Conservation (phyloP, 2,113 vertebrate genomes). For the Boulengeromyrus knoepffleri region DNA sequence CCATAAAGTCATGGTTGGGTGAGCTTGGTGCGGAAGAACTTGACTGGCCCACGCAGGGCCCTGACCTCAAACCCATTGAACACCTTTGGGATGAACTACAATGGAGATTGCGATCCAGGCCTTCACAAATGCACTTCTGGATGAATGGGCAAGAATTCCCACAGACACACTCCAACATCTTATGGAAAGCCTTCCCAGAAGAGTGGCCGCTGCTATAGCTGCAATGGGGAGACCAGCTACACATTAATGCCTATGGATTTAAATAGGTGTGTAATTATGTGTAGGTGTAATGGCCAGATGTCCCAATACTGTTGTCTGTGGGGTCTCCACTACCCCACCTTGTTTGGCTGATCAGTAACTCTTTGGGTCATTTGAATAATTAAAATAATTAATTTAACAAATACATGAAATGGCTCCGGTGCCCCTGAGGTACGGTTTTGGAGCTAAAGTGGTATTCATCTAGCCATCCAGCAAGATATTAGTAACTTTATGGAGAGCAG, state of each 20-base stretch:
- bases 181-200: not conserved
- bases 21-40: too few species aligned
- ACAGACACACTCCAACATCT: not conserved
- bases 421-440: not conserved
- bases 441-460: not conserved
- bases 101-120: too few species aligned
- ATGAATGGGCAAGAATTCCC: too few species aligned
- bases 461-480: not conserved
- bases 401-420: not conserved
- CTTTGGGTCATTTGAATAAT: not conserved
- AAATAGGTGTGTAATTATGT: not conserved
- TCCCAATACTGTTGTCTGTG: not conserved
- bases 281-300: not conserved
- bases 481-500: not conserved
- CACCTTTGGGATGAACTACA: too few species aligned
- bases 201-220: not conserved
- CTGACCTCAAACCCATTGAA: too few species aligned
- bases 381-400: not conserved
- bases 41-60: too few species aligned
- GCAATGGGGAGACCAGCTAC: not conserved
- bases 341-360: not conserved
- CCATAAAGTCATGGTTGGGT: not conserved
- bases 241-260: not conserved
- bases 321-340: not conserved
- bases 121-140: too few species aligned